Conservation (phyloP, 2,888 invertebrate species). For the Hydropsyche betteni region DNA sequence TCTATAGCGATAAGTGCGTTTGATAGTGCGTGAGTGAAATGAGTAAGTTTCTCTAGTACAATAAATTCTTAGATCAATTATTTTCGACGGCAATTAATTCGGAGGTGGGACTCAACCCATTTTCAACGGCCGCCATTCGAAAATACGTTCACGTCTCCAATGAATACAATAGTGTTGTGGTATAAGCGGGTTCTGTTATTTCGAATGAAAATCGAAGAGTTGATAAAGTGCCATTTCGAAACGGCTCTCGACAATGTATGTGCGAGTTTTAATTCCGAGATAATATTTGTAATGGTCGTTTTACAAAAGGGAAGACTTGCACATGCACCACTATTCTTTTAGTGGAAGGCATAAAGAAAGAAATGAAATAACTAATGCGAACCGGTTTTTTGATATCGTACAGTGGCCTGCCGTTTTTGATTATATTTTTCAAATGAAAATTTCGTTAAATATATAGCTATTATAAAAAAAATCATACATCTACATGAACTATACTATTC, state of each 20-base stretch:
- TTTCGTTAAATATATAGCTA: no score
- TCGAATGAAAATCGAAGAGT: background rate
- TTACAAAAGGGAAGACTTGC: conserved; percentile 21
- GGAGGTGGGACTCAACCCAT: conserved; percentile 4
- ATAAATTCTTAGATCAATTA: conserved; percentile 17
- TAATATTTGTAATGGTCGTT: conserved; percentile 19
- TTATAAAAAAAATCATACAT: no score
- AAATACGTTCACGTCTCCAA: no score
- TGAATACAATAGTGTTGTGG: no score
- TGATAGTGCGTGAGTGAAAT: conserved; percentile 16
- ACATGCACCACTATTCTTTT: conserved; percentile 43
- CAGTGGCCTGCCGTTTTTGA: conserved; percentile 39
- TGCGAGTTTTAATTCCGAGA: conserved; percentile 10
- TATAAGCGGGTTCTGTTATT: no score
- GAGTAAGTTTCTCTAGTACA: background rate
- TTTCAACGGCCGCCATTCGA: no score
- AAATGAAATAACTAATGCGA: conserved; percentile 50
- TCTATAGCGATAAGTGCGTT: background rate
- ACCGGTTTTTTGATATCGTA: conserved; percentile 47
- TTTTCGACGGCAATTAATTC: conserved; percentile 24
- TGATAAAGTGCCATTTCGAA: background rate
- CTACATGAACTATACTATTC: no score
- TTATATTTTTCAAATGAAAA: background rate
- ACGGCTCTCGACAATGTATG: no score
- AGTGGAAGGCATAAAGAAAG: conserved; percentile 51